Conservation (phyloP, 2,888 invertebrate genomes). For the Aricia artaxerxes region DNA sequence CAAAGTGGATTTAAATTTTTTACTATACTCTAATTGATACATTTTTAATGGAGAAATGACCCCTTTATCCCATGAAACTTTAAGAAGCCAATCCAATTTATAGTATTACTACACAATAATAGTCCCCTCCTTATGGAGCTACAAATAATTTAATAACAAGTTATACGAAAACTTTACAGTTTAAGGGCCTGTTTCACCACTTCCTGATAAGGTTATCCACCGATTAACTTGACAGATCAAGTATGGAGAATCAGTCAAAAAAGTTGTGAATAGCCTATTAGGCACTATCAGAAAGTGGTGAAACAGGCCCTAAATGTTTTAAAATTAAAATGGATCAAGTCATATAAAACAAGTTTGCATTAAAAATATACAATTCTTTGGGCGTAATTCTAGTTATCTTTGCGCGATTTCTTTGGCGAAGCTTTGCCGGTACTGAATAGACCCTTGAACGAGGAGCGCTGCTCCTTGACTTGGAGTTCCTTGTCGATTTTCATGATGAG, state of each 20-base stretch:
- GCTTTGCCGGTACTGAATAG: conserved; percentile 54
- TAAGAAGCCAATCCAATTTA: background rate
- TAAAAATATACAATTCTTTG: conserved; percentile 45
- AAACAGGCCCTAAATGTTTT: too few species aligned
- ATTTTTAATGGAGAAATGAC: background rate
- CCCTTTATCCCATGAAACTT: too few species aligned
- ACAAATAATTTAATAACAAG: background rate
- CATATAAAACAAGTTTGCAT: conserved; percentile 41
- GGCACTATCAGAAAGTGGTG: too few species aligned
- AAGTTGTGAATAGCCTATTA: too few species aligned
- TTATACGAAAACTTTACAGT: too few species aligned
- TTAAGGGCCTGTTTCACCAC: too few species aligned
- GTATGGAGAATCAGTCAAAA: too few species aligned
- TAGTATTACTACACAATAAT: background rate
- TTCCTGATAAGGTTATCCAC: too few species aligned
- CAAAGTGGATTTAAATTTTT: background rate
- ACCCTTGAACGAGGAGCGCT: conserved; percentile 55
- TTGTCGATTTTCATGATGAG: conserved; percentile 55
- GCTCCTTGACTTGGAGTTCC: conserved; percentile 65
- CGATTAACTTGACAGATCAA: too few species aligned
- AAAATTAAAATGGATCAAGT: too few species aligned
- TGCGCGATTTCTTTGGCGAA: conserved; percentile 56
- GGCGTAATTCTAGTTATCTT: conserved; percentile 37
- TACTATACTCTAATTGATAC: too few species aligned
- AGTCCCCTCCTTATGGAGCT: background rate